phyloP scores from a whole-genome alignment of 1,140 invertebrate species.

The Marisa cornuarietis region DNA sequence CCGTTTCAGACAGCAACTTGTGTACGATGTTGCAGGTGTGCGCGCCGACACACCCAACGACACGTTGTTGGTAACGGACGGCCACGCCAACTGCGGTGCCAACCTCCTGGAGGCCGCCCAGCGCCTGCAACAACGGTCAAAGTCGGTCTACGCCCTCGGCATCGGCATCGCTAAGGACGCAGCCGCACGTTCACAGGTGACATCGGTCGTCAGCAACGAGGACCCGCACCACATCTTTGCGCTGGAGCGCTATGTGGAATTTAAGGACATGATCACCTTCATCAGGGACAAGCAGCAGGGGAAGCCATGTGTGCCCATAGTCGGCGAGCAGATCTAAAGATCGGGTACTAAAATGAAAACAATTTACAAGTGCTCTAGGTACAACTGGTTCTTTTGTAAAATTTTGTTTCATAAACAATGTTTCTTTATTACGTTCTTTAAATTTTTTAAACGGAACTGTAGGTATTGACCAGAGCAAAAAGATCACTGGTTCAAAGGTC shows the following conservation, averaged over 20 bases:
- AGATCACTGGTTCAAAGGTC: too few relatives aligned
- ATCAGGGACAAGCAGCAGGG: conserved; percentile 8
- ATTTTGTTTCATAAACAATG: too few relatives aligned
- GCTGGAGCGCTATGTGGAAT: conserved; percentile 15
- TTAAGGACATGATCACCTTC: conserved; percentile 25
- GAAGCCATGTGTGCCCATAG: conserved; percentile 10
- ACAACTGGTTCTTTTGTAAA: too few relatives aligned
- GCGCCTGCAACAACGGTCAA: neutral
- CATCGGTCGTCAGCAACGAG: conserved; percentile 20
- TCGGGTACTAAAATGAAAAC: too few relatives aligned
- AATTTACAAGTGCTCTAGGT: too few relatives aligned
- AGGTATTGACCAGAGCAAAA: too few relatives aligned
- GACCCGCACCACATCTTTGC: conserved; percentile 27
- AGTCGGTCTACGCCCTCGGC: conserved; percentile 22
- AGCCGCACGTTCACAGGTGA: conserved; percentile 19
- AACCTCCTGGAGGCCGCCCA: conserved; percentile 9
- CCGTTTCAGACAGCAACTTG: too few relatives aligned
- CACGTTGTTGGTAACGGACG: conserved; percentile 25
- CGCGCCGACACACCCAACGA: conserved; percentile 21
- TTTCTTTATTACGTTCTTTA: too few relatives aligned
- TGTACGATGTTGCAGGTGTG: conserved; percentile 8
- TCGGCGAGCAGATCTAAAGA: neutral
- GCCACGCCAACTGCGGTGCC: conserved; percentile 26
- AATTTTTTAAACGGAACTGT: too few relatives aligned
- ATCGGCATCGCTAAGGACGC: conserved; percentile 22